These are phyloP conservation scores for Eulemur mongoz DNA, from an alignment of 2,797 vertebrate genomes.

Conservation along the genomic window DNA sequence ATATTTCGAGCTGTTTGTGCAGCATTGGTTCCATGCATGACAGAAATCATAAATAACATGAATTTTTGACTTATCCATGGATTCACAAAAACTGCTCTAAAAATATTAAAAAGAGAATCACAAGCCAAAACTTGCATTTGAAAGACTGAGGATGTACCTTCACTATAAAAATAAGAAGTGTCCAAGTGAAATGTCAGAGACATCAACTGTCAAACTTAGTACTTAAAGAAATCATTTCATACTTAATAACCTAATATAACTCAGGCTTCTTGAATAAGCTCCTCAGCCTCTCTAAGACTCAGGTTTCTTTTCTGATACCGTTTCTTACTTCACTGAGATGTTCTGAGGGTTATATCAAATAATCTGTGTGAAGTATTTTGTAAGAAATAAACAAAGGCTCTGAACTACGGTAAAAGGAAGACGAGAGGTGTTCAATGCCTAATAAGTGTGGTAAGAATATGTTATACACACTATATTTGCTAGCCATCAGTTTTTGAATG, in stretches of 20 bases:
- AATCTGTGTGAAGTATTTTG: not conserved
- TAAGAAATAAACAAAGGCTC: not conserved
- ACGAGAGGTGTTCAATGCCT: not conserved
- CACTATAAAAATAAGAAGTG: no score
- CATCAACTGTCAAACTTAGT: no score
- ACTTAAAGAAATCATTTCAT: no score
- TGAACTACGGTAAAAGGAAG: not conserved
- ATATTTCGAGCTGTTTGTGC: no score
- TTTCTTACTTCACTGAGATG: not conserved
- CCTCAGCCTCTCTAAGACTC: not conserved
- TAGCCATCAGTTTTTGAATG: not conserved
- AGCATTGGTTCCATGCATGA: no score
- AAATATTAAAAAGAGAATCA: no score
- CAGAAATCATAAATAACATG: no score
- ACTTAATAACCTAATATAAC: not conserved
- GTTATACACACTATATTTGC: not conserved
- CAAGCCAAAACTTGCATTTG: no score
- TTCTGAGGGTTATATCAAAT: not conserved
- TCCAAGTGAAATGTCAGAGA: no score
- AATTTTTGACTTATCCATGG: no score
- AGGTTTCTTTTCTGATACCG: not conserved
- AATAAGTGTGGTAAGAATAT: not conserved
- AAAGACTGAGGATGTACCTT: no score
- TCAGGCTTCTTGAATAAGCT: not conserved
- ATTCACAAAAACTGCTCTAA: no score